Conservation (phyloP, 2,113 vertebrate species). For the Chaenocephalus aceratus region DNA sequence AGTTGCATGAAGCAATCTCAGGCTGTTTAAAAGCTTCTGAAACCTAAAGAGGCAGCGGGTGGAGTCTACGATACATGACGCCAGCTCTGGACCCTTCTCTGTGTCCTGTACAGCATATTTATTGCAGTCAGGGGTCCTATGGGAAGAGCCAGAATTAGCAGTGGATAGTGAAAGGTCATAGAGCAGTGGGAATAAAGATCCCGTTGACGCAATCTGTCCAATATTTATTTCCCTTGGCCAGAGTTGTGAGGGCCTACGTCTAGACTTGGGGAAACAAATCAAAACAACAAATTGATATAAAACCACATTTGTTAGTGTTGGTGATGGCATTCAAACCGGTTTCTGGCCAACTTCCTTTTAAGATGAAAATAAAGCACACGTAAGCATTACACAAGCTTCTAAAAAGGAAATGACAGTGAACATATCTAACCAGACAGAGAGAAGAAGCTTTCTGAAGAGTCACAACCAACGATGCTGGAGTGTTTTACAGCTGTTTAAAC, state of each 20-base stretch:
- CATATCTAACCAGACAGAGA: conserved; percentile 8
- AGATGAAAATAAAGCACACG: conserved; percentile 13
- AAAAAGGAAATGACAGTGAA: conserved; percentile 18
- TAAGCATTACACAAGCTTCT: not conserved
- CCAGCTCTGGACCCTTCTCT: conserved; percentile 32
- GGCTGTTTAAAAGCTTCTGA: conserved; percentile 51
- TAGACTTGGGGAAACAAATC: conserved; percentile 48
- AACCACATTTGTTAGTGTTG: conserved; percentile 22
- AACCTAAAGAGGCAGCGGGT: conserved; percentile 32
- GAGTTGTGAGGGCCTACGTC: conserved; percentile 43
- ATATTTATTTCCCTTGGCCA: conserved; percentile 68
- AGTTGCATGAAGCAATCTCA: conserved; percentile 48
- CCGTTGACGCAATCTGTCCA: conserved; percentile 71
- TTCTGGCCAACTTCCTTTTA: conserved; percentile 23
- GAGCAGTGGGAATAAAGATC: conserved; percentile 74
- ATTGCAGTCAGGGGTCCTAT: conserved; percentile 62
- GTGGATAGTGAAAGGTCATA: conserved; percentile 76
- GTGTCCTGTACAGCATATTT: conserved; percentile 67
- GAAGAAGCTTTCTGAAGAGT: conserved; percentile 21
- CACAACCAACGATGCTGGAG: conserved; percentile 8
- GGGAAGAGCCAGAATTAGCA: conserved; percentile 82
- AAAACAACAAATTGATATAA: conserved; percentile 41
- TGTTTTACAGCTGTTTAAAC: conserved; percentile 60
- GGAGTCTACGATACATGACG: conserved; percentile 23
- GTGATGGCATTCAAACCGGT: not conserved